Base-by-base conservation (phyloP, 2,797 vertebrate genomes). In the Nasua narica region DNA sequence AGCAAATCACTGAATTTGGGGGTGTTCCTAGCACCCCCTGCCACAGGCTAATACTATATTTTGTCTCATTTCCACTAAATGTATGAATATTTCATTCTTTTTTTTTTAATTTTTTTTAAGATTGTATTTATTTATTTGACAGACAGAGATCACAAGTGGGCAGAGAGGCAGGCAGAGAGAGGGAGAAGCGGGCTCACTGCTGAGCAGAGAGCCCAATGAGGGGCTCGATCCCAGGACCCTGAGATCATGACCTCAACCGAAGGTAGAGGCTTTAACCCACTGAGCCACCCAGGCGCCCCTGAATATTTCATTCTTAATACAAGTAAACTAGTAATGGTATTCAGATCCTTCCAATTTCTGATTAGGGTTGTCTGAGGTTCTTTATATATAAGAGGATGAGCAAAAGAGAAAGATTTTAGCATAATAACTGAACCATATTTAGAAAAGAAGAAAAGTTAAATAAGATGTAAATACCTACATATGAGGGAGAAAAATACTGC, bases 361-460 rank as follows among this genome's bases (percentile, higher is more conserved):
- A 60, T n/a, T 93, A 79, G 35, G 27, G 5, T 62, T 92, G 35
- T 56, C 56, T 79, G 50, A 72, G 19, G 62, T 90, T 95, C 60
- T 96, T 65, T 69, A 10, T 65, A 82, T 7, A 62, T 40, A 85
- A 83, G 35, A 96, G 48, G 13, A 56, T 48, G 16, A 87, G 16
- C 37, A 83, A 83, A 91, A 77, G 27, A 92, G 77, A 67, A 90
- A 91, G 25, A 74, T 6, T 89, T 46, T 91, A 72, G 27, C 18
- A 21, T 70, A 92, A 90, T 14, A 92, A 79, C 11, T 58, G 72
- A 89, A 40, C 25, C 56, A 81, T n/a, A 72, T 74, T 95, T 91
- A 87, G 79, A 74, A 91, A 76, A 86, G 70, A 15, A 54, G 23
- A 83, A 74, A 87, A 85, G 43, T 87, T 92, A 74, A 92, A n/a